Evolutionary conservation across 2,797 vertebrate species (phyloP).

Genomic region (Anabacerthia variegaticeps): DNA sequence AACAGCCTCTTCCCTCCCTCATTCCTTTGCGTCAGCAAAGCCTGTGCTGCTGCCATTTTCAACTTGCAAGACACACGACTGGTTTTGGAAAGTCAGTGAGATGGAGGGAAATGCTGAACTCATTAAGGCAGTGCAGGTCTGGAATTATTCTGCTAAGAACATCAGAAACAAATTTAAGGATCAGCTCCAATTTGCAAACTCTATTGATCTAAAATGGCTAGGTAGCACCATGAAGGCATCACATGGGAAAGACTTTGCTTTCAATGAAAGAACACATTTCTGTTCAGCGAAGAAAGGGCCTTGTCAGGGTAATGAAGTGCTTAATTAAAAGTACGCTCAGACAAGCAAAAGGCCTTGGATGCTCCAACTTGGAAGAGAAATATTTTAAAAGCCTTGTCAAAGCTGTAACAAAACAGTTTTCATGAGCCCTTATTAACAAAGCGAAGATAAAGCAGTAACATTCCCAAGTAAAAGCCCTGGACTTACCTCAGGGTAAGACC

Average conservation of each 20-base stretch:
- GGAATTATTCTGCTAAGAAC: background rate
- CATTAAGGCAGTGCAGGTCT: background rate
- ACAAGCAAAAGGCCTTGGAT: background rate
- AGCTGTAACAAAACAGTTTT: background rate
- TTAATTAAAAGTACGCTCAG: constrained; percentile 18
- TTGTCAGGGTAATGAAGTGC: background rate
- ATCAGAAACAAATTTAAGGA: background rate
- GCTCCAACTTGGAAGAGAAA: background rate
- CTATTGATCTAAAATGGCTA: background rate
- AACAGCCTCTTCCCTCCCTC: background rate
- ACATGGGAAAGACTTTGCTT: background rate
- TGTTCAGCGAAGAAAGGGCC: background rate
- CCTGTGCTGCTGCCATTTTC: background rate
- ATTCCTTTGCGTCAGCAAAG: background rate
- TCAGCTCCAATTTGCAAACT: background rate
- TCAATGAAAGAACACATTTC: background rate
- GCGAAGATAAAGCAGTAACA: background rate
- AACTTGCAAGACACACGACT: background rate
- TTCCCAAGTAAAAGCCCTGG: background rate
- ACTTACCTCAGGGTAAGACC: constrained; percentile 98
- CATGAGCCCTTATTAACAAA: background rate
- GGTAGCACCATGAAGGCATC: background rate
- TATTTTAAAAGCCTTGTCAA: background rate
- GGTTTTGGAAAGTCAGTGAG: background rate
- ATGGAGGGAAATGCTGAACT: background rate